Conservation (phyloP, 1,140 invertebrate genomes). For the Brachystomella parvula region DNA sequence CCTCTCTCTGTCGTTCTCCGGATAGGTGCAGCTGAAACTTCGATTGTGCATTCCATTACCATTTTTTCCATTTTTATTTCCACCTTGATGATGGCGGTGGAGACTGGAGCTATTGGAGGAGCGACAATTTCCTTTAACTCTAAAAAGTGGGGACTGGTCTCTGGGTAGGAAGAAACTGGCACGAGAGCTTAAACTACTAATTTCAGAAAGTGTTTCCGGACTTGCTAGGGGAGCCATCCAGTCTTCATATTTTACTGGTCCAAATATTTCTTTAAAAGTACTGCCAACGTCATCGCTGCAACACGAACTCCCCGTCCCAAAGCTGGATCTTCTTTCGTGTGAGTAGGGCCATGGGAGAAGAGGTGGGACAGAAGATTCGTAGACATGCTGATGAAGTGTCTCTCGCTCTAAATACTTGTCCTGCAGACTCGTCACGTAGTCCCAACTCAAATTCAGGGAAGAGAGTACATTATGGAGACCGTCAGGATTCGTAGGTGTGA, state of each 20-base stretch:
- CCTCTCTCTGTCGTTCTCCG: constrained; percentile 20
- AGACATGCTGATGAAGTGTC: constrained; percentile 20
- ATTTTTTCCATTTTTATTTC: constrained; percentile 27
- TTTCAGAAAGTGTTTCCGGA: constrained; percentile 73
- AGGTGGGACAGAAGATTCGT: constrained; percentile 24
- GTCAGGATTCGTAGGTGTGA: constrained; percentile 38
- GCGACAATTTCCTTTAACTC: constrained; percentile 21
- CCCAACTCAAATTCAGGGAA: constrained; percentile 36
- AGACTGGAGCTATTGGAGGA: constrained; percentile 21
- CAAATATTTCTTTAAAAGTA: constrained; percentile 37
- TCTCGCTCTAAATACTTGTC: constrained; percentile 35
- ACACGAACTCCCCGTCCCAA: constrained; percentile 36
- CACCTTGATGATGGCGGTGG: constrained; percentile 17
- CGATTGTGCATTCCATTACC: constrained; percentile 29
- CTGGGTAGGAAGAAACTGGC: constrained; percentile 36
- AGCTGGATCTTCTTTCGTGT: constrained; percentile 23
- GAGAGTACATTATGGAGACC: constrained; percentile 38
- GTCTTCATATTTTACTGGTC: constrained; percentile 47
- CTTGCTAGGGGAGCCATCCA: constrained; percentile 72
- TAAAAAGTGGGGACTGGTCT: constrained; percentile 30
- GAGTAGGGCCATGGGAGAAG: constrained; percentile 15
- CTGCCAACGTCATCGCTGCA: constrained; percentile 32
- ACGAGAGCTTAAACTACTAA: constrained; percentile 51
- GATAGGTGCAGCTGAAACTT: constrained; percentile 37
- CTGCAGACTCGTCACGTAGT: constrained; percentile 38